Evolutionary conservation across 2,888 invertebrate genomes (phyloP).

Genomic region (Lingula anatina): DNA sequence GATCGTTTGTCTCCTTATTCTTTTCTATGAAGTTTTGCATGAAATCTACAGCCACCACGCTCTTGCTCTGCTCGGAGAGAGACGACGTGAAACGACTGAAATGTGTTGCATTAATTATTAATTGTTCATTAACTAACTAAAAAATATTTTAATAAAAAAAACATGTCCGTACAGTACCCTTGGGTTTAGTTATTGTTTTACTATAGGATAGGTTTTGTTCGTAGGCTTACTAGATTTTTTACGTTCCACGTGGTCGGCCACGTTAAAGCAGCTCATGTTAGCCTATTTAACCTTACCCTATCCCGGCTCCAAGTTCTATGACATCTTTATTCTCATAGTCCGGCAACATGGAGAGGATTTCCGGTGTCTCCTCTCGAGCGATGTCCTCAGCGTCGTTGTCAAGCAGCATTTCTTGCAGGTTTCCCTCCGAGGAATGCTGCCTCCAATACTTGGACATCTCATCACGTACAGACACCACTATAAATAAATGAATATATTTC

Average conservation of each 20-base stretch:
- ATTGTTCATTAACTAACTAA: too few species aligned
- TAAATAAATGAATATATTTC: too few species aligned
- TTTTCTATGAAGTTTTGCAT: conserved; percentile 54
- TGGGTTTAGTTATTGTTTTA: too few species aligned
- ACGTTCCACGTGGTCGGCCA: too few species aligned
- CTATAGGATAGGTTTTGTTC: too few species aligned
- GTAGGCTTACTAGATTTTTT: too few species aligned
- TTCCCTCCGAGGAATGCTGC: conserved; percentile 40
- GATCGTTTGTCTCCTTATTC: conserved; percentile 50
- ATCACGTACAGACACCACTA: conserved; percentile 12
- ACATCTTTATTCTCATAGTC: conserved; percentile 50
- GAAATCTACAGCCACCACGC: conserved; percentile 54
- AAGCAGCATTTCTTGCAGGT: conserved; percentile 53
- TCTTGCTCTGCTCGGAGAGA: conserved; percentile 48
- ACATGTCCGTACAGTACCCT: too few species aligned
- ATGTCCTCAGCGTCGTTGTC: conserved; percentile 51
- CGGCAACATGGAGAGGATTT: conserved; percentile 55
- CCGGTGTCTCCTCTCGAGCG: conserved; percentile 50
- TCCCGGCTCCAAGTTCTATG: conserved; percentile 58
- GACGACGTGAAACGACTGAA: conserved; percentile 54
- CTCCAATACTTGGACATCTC: conserved; percentile 41
- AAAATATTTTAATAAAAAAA: too few species aligned
- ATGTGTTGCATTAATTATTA: too few species aligned
- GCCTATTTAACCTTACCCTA: conserved; percentile 52
- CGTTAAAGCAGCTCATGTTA: neutral